Percentiles rank a stretch among this genome's conserved stretches.
Evolutionary conservation across 2,888 invertebrate species (phyloP).

Genomic region (Podabrus alpinus): DNA sequence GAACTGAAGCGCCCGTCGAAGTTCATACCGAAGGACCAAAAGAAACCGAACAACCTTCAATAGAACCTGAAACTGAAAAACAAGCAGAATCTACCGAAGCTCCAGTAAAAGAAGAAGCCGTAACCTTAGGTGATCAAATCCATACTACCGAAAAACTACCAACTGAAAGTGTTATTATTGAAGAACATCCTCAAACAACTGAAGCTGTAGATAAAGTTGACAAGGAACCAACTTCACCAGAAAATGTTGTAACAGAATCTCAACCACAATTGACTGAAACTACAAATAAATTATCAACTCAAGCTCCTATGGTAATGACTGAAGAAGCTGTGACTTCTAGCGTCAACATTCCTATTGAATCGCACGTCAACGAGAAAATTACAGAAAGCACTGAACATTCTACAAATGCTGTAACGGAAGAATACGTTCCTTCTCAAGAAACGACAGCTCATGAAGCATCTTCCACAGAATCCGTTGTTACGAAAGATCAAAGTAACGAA

Average conservation of each 20-base stretch:
- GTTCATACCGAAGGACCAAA: slow-evolving; percentile 5
- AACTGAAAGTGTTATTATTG: not conserved
- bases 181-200: not conserved
- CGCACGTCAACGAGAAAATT: not conserved
- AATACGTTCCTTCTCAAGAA: not conserved
- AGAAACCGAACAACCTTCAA: slow-evolving; percentile 4
- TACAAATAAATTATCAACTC: not conserved
- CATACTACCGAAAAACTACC: not conserved
- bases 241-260: not conserved
- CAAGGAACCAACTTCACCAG: not conserved
- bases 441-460: not conserved
- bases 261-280: not conserved
- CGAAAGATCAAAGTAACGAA: not conserved
- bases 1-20: not conserved
- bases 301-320: not conserved
- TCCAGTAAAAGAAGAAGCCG: slow-evolving; percentile 1
- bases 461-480: not conserved
- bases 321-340: not conserved
- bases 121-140: not conserved
- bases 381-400: not conserved
- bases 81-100: slow-evolving; percentile 16
- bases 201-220: not conserved
- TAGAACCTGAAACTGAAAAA: slow-evolving; percentile 18
- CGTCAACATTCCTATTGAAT: not conserved
- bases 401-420: not conserved